These are phyloP conservation scores for Xyliphius kryptos DNA, from an alignment of 2,113 vertebrate genomes.

Conservation along the genomic window DNA sequence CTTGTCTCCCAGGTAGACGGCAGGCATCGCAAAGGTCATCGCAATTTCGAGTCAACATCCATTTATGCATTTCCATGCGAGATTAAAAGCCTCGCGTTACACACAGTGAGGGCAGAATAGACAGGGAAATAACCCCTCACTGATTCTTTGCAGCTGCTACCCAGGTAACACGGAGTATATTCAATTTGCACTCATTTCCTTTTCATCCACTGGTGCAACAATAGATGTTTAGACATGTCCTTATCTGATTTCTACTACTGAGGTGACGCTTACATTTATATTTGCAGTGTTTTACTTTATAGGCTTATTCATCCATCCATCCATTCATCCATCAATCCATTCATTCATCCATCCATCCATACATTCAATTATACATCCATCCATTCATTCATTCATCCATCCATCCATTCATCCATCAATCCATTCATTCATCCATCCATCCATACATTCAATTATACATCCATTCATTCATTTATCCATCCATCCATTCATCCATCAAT, in stretches of 20 bases:
- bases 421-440: no score
- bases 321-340: no score
- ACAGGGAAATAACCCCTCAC: neutral
- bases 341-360: no score
- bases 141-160: neutral
- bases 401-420: no score
- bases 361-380: no score
- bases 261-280: neutral
- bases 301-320: no score
- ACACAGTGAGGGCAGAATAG: neutral
- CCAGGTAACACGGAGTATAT: neutral
- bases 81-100: constrained; percentile 18
- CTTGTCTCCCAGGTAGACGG: constrained; percentile 36
- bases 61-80: constrained; percentile 42
- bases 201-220: neutral
- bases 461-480: no score
- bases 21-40: constrained; percentile 41
- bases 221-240: neutral
- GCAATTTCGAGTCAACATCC: constrained; percentile 38
- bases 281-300: neutral
- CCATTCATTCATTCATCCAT: no score
- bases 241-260: neutral
- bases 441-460: no score
- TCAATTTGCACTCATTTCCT: neutral
- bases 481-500: no score